These are phyloP conservation scores for Dicranocentrus wangi DNA, from an alignment of 2,888 invertebrate genomes.

Conservation along the genomic window DNA sequence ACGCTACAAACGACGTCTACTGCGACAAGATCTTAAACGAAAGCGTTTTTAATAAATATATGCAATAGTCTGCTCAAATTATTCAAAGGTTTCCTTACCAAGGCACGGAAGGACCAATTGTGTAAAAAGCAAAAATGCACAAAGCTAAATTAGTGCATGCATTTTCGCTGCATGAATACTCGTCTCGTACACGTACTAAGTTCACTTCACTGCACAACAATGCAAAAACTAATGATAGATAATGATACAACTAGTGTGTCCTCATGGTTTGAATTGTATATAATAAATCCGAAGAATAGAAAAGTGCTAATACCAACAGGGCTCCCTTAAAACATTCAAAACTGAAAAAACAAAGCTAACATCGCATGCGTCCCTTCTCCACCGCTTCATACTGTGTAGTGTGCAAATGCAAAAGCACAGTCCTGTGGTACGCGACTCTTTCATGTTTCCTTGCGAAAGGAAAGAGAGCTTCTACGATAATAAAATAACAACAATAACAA, in stretches of 20 bases:
- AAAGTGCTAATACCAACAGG: too few species aligned
- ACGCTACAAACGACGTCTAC: neutral
- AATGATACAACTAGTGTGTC: neutral
- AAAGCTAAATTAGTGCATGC: too few species aligned
- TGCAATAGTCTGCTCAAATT: neutral
- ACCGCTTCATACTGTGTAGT: neutral
- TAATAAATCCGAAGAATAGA: neutral
- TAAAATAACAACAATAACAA: slow-evolving; percentile 21
- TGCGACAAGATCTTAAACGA: neutral
- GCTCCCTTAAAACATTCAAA: too few species aligned
- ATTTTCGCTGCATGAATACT: too few species aligned
- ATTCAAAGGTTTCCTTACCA: too few species aligned
- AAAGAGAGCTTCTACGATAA: slow-evolving; percentile 8
- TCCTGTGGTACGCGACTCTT: too few species aligned
- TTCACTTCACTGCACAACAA: neutral
- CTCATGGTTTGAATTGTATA: neutral
- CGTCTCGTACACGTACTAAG: too few species aligned
- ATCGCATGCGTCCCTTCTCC: neutral
- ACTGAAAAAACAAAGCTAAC: neutral
- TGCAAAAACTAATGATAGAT: slow-evolving; percentile 2
- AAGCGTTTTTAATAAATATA: slow-evolving; percentile 2
- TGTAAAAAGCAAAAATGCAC: too few species aligned
- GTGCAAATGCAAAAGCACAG: neutral
- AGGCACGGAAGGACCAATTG: too few species aligned
- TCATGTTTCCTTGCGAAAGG: neutral